A percentile compares a stretch with the other conserved stretches of the same genome.
Evolutionary conservation across 2,888 invertebrate genomes (phyloP).

Genomic region (Campoplex capitator): DNA sequence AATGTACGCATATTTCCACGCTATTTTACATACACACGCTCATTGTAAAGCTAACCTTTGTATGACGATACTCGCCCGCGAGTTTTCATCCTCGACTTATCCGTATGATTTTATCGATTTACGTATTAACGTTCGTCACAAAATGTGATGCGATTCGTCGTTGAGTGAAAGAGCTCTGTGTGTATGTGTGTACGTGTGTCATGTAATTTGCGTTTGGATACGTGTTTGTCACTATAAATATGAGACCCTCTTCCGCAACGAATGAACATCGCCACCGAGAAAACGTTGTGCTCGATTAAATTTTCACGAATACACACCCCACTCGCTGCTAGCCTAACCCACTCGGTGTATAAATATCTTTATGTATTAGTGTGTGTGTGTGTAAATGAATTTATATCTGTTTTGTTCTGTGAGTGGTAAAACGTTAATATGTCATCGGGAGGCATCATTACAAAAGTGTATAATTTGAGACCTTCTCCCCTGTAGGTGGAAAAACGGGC

Average conservation of each 20-base stretch:
- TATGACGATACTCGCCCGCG: not conserved
- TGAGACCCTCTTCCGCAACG: conserved; percentile 24
- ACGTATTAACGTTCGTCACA: conserved; percentile 53
- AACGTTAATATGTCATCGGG: conserved; percentile 3
- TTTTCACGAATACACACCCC: conserved; percentile 68
- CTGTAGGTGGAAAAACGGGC: conserved; percentile 34
- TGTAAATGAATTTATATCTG: not conserved
- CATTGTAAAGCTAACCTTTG: conserved; percentile 2
- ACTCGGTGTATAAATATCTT: not conserved
- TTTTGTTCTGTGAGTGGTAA: not conserved
- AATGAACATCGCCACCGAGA: conserved; percentile 65
- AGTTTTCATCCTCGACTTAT: conserved; percentile 59
- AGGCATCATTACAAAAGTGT: conserved; percentile 58
- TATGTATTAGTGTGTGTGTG: not conserved
- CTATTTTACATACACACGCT: not conserved
- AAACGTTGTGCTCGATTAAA: conserved; percentile 66
- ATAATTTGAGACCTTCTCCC: conserved; percentile 47
- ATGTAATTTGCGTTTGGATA: not conserved
- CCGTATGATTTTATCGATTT: conserved; percentile 54
- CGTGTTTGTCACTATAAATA: conserved; percentile 13
- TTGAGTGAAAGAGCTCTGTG: not conserved
- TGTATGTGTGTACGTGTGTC: not conserved
- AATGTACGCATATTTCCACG: conserved; percentile 30
- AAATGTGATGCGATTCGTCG: conserved; percentile 26
- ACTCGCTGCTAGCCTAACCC: not conserved